Evolutionary conservation across 1,140 invertebrate genomes (phyloP), one percentile per base, ranked within the genome.

Genomic region (Acromyrmex echinatior): DNA sequence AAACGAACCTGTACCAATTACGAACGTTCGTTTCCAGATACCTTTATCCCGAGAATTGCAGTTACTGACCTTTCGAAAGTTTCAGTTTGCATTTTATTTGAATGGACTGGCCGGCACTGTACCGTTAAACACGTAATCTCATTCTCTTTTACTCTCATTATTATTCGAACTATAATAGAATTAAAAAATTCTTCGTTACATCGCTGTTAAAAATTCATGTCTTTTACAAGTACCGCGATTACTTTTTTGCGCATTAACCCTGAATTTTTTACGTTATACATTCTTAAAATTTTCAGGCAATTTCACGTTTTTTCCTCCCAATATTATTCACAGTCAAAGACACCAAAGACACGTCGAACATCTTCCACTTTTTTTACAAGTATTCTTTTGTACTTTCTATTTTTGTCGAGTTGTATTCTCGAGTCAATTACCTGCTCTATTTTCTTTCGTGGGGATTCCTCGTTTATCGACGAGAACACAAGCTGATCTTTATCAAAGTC

Each of bases 1-100:
- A 31, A 80, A 78, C 25, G 21, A 25, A 56, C 0, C 28, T 9
- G 16, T 16, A 31, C 31, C 56, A 51, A 77, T 77, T 60, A 49
- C 56, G 31, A 45, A n/a, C 53, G 39, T 49, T 74, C 68, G 68
- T 73, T 74, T 62, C 56, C 18, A 10, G 16, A 73, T 12, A 58
- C 28, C 25, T 31, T 70, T 82, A 49, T 58, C 25, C 21, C 25
- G 35, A 21, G 58, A 74, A 74, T 31, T 25, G 18, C 18, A 60
- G 45, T 39, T 53, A 21, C 21, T 16, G 35, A 10, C 68, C 21
- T 5, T 56, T 12, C n/a, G n/a, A 56, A 35, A 70, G n/a, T 70
- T 68, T n/a, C 31, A 66, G 10, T 21, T 51, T 21, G 16, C 16
- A 65, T 65, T 63, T 65, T 21, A 35, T 79, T 51, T 63, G 18